These are phyloP conservation scores for Diuraphis noxia DNA, from an alignment of 1,140 invertebrate species.

Conservation along the genomic window DNA sequence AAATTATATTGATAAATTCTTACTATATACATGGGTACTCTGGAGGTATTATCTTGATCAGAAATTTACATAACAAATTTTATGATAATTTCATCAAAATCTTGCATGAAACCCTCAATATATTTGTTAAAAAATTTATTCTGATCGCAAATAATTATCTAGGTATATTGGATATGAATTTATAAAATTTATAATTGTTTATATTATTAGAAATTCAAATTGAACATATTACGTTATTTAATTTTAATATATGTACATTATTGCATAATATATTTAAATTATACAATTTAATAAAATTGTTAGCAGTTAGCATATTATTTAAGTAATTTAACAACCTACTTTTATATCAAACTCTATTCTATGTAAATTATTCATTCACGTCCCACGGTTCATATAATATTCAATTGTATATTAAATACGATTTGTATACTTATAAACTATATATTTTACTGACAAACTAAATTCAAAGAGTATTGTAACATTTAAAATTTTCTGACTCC, in stretches of 20 bases:
- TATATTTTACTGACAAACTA: background rate
- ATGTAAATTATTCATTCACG: conserved; percentile 2
- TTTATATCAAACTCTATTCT: conserved; percentile 24
- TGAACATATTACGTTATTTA: background rate
- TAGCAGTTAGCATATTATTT: background rate
- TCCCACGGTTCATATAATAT: conserved; percentile 14
- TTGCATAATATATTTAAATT: background rate
- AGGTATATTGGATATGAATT: background rate
- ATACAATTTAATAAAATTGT: conserved; percentile 1
- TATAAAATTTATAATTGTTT: background rate
- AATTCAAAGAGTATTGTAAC: background rate
- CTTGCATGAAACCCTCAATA: background rate
- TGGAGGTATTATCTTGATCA: background rate
- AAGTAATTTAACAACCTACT: conserved; percentile 12
- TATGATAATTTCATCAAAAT: background rate
- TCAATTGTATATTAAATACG: background rate
- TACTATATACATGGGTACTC: background rate
- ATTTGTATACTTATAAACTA: conserved; percentile 34
- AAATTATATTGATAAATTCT: background rate
- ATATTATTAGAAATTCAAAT: background rate
- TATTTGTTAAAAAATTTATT: background rate
- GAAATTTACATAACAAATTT: background rate
- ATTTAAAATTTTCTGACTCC: background rate
- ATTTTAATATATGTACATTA: background rate
- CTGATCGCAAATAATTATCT: background rate